A percentile compares a stretch with the other conserved stretches of the same genome.
phyloP scores from a whole-genome alignment of 2,888 invertebrate genomes.

The Serrognathus titanus region DNA sequence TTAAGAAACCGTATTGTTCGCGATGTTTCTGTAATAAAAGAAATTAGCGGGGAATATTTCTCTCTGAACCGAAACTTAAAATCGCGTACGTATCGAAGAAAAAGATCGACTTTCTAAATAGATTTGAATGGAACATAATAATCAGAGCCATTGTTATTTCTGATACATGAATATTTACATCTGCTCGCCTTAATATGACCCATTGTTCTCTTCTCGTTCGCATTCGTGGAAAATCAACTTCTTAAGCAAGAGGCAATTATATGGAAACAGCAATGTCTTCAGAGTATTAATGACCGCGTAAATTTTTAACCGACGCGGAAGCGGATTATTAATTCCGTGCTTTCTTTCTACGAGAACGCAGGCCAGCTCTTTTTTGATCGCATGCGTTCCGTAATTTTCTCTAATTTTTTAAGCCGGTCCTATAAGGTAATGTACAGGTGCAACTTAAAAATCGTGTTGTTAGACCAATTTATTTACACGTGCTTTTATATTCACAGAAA shows the following conservation, averaged over 20 bases:
- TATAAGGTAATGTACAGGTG: slow-evolving; percentile 22
- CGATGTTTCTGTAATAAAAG: background rate
- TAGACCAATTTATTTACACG: slow-evolving; percentile 26
- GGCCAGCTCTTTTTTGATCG: background rate
- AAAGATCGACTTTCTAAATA: slow-evolving; percentile 33
- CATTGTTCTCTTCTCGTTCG: slow-evolving; percentile 34
- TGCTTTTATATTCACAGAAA: slow-evolving; percentile 26
- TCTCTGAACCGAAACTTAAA: slow-evolving; percentile 23
- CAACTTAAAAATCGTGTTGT: slow-evolving; percentile 22
- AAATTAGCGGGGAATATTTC: slow-evolving; percentile 23
- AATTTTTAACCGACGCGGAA: slow-evolving; percentile 12
- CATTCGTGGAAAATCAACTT: slow-evolving; percentile 33
- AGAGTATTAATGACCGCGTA: slow-evolving; percentile 13
- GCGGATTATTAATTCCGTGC: slow-evolving; percentile 6
- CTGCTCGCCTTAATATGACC: slow-evolving; percentile 35
- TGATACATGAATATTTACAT: slow-evolving; percentile 38
- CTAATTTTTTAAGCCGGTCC: background rate
- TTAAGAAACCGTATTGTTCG: too few species aligned
- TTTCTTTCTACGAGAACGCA: background rate
- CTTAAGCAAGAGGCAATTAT: slow-evolving; percentile 31
- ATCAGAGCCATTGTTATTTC: slow-evolving; percentile 34
- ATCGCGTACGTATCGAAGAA: slow-evolving; percentile 23
- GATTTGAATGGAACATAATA: slow-evolving; percentile 33
- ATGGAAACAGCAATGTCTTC: slow-evolving; percentile 26
- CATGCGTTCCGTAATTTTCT: slow-evolving; percentile 14